Conservation (phyloP, 2,113 vertebrate genomes). For the Thamnophis sirtalis region DNA sequence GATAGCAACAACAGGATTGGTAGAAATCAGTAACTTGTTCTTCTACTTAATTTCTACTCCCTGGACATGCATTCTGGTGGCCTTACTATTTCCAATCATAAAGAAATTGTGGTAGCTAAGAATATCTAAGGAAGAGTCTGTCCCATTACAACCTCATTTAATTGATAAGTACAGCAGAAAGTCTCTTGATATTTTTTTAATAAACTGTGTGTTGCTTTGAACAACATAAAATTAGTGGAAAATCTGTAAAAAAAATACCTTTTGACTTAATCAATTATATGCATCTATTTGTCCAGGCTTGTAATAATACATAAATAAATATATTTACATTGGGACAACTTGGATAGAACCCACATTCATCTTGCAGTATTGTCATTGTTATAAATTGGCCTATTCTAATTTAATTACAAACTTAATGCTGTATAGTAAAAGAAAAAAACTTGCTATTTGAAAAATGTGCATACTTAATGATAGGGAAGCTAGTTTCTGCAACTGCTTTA, state of each 20-base stretch:
- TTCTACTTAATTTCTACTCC: not conserved
- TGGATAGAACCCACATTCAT: not conserved
- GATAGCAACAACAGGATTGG: not conserved
- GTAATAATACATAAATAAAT: not conserved
- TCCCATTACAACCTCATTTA: not conserved
- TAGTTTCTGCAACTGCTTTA: not conserved
- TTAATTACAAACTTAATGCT: not conserved
- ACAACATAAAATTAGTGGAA: not conserved
- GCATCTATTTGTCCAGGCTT: not conserved
- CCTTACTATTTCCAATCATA: not conserved
- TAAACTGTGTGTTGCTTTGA: not conserved
- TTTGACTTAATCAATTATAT: not conserved
- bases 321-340: not conserved
- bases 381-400: not conserved
- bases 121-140: not conserved
- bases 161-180: not conserved
- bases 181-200: not conserved
- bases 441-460: not conserved
- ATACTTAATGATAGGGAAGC: not conserved
- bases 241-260: not conserved
- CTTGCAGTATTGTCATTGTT: not conserved
- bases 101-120: not conserved
- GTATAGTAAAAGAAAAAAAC: rapidly evolving
- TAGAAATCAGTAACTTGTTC: not conserved
- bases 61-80: not conserved